A percentile compares a stretch with the other conserved stretches of the same genome.
phyloP scores from a whole-genome alignment of 2,797 vertebrate species.

The Strix occidentalis region DNA sequence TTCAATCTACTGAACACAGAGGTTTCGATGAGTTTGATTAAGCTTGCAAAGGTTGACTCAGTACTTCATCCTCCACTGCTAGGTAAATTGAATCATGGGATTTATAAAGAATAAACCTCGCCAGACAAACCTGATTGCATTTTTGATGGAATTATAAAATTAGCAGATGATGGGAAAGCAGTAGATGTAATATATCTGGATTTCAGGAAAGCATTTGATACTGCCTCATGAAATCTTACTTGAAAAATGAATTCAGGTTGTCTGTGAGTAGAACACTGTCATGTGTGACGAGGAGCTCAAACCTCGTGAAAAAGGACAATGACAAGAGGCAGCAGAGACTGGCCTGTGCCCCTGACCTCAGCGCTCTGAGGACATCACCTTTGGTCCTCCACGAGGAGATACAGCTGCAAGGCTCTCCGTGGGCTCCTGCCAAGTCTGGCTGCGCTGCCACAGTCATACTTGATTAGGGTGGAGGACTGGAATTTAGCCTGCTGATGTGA shows the following conservation, averaged over 20 bases:
- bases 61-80: not conserved
- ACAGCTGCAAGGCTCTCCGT: not conserved
- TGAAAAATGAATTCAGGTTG: not conserved
- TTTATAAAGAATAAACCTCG: constrained; percentile 26
- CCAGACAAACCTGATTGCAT: constrained; percentile 19
- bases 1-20: not conserved
- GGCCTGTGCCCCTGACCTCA: not conserved
- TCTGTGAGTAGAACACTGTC: not conserved
- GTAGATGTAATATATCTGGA: not conserved
- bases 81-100: constrained; percentile 22
- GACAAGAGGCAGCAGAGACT: not conserved
- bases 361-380: not conserved
- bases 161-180: constrained; percentile 19
- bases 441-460: not conserved
- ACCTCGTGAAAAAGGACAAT: not conserved
- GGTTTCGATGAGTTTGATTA: constrained; percentile 44
- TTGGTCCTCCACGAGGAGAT: not conserved
- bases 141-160: constrained; percentile 55
- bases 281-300: not conserved
- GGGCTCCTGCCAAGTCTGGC: not conserved
- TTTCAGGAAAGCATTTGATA: constrained; percentile 13
- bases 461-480: not conserved
- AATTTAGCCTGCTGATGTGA: not conserved
- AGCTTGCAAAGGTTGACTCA: constrained; percentile 15
- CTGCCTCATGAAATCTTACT: not conserved